A percentile compares a stretch with the other conserved stretches of the same genome.
These are phyloP conservation scores for Prosapia bicincta DNA, from an alignment of 2,888 invertebrate genomes.

Conservation along the genomic window DNA sequence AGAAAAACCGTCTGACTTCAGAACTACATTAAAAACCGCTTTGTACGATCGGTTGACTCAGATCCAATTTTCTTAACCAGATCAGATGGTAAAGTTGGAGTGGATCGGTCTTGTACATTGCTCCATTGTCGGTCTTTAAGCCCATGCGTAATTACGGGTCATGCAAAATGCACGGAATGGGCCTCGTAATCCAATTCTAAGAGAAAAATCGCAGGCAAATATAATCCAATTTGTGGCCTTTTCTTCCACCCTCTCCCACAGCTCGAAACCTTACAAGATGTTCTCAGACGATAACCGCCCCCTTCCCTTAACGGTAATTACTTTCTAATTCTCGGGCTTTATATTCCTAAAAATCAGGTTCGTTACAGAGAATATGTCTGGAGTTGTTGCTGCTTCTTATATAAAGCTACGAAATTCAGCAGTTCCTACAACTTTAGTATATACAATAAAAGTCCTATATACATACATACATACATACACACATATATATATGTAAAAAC, in stretches of 20 bases:
- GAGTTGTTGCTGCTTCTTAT: too few species aligned
- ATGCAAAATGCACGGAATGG: neutral
- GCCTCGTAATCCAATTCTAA: neutral
- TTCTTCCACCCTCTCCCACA: neutral
- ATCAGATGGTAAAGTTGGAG: neutral
- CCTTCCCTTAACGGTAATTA: neutral
- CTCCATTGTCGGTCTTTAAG: neutral
- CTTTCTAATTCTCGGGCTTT: too few species aligned
- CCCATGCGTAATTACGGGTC: neutral
- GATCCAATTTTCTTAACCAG: neutral
- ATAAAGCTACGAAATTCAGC: too few species aligned
- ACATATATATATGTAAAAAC: too few species aligned
- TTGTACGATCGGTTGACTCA: neutral
- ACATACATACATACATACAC: too few species aligned
- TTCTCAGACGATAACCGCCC: neutral
- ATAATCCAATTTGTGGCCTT: neutral
- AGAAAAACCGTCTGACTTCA: too few species aligned
- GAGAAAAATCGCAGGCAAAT: neutral
- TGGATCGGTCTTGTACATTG: neutral
- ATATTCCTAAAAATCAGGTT: too few species aligned
- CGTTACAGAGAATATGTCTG: too few species aligned
- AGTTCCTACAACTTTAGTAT: too few species aligned
- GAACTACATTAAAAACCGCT: neutral
- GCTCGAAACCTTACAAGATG: neutral
- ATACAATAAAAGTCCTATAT: too few species aligned